Conservation (phyloP, 2,888 invertebrate species). For the Ypsolopha sequella region DNA sequence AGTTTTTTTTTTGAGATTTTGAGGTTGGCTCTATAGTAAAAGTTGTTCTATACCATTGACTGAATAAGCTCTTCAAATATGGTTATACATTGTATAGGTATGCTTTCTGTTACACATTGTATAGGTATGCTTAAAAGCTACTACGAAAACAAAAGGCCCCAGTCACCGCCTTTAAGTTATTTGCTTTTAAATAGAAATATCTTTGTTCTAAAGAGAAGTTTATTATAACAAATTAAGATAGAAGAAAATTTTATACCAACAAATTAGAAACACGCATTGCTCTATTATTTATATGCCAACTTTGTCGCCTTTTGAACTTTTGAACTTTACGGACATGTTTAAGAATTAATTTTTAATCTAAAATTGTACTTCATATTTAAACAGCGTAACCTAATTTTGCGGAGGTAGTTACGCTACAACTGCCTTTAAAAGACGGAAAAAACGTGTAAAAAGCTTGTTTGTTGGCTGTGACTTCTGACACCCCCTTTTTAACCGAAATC, state of each 20-base stretch:
- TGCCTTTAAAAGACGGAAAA: background rate
- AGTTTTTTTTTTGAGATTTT: too few relatives aligned
- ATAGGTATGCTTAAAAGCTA: background rate
- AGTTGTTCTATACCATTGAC: too few relatives aligned
- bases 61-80: too few relatives aligned
- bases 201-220: background rate
- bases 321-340: background rate
- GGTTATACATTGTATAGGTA: too few relatives aligned
- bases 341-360: background rate
- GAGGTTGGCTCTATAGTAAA: too few relatives aligned
- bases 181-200: background rate
- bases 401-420: background rate
- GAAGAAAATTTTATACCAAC: background rate
- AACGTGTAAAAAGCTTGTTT: slow-evolving; percentile 11
- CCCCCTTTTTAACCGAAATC: too few relatives aligned
- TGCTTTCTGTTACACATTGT: background rate
- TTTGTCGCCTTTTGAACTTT: background rate
- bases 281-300: background rate
- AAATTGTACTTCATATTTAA: background rate
- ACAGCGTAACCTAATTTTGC: slow-evolving; percentile 1
- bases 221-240: background rate
- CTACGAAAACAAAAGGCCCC: background rate
- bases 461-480: slow-evolving; percentile 16
- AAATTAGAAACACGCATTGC: background rate
- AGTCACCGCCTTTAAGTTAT: background rate